Evolutionary conservation across 2,113 vertebrate genomes (phyloP), one percentile per base, ranked within the genome.

Genomic region (Equus przewalskii): DNA sequence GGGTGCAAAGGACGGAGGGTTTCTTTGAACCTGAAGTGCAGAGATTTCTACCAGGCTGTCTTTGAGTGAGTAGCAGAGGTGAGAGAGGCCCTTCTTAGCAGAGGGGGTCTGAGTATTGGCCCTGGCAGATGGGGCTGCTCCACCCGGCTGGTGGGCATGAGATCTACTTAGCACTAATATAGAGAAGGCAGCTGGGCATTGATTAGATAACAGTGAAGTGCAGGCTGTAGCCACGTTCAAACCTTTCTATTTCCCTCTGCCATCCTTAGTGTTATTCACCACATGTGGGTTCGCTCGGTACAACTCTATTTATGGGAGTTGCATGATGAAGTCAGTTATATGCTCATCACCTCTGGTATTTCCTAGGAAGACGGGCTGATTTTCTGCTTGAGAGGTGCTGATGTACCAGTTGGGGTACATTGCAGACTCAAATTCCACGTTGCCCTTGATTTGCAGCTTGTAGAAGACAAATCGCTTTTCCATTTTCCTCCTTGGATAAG

Each of bases 331-430:
- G 85, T 98, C 91, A 15, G 86, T 90, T 54, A 98, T 97, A 5
- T 96, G 90, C 16, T 89, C 69, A 21, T 94, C 92, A 1, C 84
- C 78, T 44, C 7, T 79, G 26, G 6, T 91, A 7, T 4, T 84
- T 33, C 93, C 97, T 26, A 98, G 94, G 94, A 98, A 98, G 90
- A 98, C 75, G 0, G 97, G 95, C 56, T 11, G 70, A 5, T 89
- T 60, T 10, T 98, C 94, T 1, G 8, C 58, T 46, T 95, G 96
- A 3, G 96, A 98, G 36, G 98, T 98, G 78, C 97, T 98, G 94
- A 98, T 98, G 51, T 96, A 98, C 98, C 98, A 98, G 96, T 95
- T 96, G 51, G 97, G 98, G 72, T 82, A 98, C 44, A 95, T 33
- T 1, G 94, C 94, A 33, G 98, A 98, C 58, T 98, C 98, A 76